phyloP scores from a whole-genome alignment of 2,888 invertebrate species.

The Leptinotarsa tumamoca region DNA sequence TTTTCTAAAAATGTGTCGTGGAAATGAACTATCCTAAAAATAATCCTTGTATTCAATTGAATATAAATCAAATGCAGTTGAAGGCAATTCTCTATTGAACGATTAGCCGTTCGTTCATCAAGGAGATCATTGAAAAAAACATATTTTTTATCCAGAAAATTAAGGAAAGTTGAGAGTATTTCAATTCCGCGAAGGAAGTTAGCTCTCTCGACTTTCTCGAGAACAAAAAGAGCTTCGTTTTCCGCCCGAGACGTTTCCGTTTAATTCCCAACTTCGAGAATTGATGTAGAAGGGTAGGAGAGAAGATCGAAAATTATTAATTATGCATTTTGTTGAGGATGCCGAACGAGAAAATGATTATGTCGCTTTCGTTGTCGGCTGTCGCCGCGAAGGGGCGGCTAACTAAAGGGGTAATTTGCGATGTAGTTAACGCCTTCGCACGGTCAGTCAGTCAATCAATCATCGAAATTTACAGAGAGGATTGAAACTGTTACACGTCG shows the following conservation, averaged over 20 bases:
- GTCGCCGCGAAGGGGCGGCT: neutral
- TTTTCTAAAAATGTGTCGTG: no score
- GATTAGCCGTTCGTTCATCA: neutral
- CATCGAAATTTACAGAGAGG: neutral
- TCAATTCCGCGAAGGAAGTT: neutral
- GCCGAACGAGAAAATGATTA: slow-evolving; percentile 11
- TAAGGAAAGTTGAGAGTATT: neutral
- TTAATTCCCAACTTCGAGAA: slow-evolving; percentile 3
- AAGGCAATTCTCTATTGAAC: no score
- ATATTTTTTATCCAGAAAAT: neutral
- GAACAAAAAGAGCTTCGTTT: slow-evolving; percentile 13
- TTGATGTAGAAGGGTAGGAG: neutral
- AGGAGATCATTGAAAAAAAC: neutral
- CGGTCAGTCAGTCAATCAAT: slow-evolving; percentile 3
- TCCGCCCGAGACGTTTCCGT: slow-evolving; percentile 5
- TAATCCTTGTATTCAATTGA: no score
- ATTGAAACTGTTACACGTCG: neutral
- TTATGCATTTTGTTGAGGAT: slow-evolving; percentile 12
- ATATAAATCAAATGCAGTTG: neutral
- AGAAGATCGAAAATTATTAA: slow-evolving; percentile 1
- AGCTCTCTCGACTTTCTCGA: neutral
- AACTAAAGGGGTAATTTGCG: slow-evolving; percentile 1
- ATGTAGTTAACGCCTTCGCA: neutral
- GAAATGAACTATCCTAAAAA: no score
- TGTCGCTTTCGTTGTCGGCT: slow-evolving; percentile 8